Evolutionary conservation across 2,797 vertebrate species (phyloP), one percentile per base, ranked within the genome.

Genomic region (Chelon auratus): DNA sequence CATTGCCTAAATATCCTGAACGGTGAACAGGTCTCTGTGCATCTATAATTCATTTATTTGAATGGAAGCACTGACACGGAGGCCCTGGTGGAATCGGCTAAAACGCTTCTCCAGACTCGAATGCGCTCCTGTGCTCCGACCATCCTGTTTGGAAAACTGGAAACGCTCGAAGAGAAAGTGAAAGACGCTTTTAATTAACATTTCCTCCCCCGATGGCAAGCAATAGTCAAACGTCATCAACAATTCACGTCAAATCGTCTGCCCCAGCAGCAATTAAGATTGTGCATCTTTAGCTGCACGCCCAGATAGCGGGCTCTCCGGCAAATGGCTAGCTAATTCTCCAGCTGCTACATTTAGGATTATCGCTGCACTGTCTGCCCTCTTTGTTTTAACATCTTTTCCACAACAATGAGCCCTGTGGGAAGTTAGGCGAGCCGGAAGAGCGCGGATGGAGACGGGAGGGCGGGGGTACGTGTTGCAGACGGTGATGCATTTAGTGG

Each of bases 381-480:
- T 86, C 84, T 92, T 93, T 92, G 90, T 91, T 91, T 91, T 86
- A 85, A 61, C 84, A 86, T 91, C 80, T 91, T 90, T 91, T 91
- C 89, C 89, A 86, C 89, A 62, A 87, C 86, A 87, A 65, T 88
- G 90, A 87, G 82, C 87, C 77, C 85, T 81, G 87, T 70, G 79
- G 89, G 91, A 89, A 52, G 83, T 76, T 62, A 68, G 82, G 66
- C 56, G 5, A 75, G 86, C 71, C 7, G 71, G 72, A 88, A 85
- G 70, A 64, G 71, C 72, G 43, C 71, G 61, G 77, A 77, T 47
- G 30, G 72, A 77, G 65, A 53, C 52, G 18, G 18, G 69, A 71
- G 57, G 24, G 58, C 43, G 69, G 22, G 53, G 0, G 26, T 1
- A 9, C 53, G 47, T n/a, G 51, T 57, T 68, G 40, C 37, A 78